phyloP scores from a whole-genome alignment of 2,797 vertebrate species.

The Tadarida brasiliensis region DNA sequence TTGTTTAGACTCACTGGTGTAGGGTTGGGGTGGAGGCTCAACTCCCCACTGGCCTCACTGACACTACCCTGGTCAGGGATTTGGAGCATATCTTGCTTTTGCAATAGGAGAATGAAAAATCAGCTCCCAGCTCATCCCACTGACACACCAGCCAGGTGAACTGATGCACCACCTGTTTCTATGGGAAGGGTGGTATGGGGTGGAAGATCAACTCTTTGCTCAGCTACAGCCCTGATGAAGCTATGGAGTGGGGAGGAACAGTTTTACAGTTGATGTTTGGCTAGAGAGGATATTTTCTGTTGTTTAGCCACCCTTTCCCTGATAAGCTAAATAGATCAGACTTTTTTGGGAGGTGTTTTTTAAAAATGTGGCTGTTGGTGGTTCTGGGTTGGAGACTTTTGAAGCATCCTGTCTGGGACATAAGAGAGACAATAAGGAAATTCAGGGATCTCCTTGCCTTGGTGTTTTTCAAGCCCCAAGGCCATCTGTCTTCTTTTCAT shows the following conservation, averaged over 20 bases:
- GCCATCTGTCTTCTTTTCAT: neutral
- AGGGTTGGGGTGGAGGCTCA: neutral
- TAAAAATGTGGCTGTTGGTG: neutral
- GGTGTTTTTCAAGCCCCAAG: neutral
- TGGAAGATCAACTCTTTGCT: neutral
- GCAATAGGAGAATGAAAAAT: neutral
- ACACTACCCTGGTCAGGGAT: neutral
- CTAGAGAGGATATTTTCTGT: neutral
- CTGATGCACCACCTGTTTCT: neutral
- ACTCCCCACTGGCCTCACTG: neutral
- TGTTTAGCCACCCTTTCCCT: neutral
- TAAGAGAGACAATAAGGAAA: slow-evolving; percentile 6
- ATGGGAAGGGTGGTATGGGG: neutral
- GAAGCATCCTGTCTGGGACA: neutral
- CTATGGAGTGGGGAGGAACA: neutral
- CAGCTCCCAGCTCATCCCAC: neutral
- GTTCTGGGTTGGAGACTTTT: slow-evolving; percentile 25
- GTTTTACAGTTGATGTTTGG: neutral
- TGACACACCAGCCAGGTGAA: neutral
- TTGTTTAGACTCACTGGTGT: neutral
- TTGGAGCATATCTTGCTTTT: neutral
- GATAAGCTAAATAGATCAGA: neutral
- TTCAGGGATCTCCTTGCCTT: neutral
- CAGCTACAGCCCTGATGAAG: neutral
- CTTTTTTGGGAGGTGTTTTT: neutral